phyloP scores from a whole-genome alignment of 1,140 invertebrate genomes.

The Rhyacophila brunnea region DNA sequence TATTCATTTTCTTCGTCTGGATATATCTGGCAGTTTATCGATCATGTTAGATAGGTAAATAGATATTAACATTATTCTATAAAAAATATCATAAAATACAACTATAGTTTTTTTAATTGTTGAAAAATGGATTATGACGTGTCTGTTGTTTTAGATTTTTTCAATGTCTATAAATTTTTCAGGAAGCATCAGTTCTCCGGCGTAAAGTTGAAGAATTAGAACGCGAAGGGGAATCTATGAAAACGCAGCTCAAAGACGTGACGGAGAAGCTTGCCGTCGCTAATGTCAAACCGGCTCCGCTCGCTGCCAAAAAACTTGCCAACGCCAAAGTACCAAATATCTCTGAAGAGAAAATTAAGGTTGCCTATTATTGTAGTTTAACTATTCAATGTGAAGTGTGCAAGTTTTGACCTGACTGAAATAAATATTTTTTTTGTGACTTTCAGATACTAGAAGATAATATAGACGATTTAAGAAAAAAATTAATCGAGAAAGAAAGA shows the following conservation, averaged over 20 bases:
- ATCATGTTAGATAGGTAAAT: too few relatives aligned
- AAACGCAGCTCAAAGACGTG: conserved; percentile 73
- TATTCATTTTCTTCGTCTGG: too few relatives aligned
- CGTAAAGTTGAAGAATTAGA: conserved; percentile 84
- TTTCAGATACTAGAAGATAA: conserved; percentile 64
- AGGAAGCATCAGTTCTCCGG: conserved; percentile 78
- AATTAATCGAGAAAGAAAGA: conserved; percentile 80
- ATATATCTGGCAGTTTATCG: too few relatives aligned
- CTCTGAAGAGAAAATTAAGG: conserved; percentile 69
- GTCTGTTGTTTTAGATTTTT: not conserved
- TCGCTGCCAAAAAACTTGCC: conserved; percentile 41
- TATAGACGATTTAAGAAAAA: conserved; percentile 69
- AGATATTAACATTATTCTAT: too few relatives aligned
- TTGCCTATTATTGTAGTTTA: too few relatives aligned
- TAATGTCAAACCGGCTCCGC: conserved; percentile 43
- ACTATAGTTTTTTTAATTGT: too few relatives aligned
- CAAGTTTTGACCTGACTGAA: too few relatives aligned
- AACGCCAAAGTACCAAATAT: conserved; percentile 48
- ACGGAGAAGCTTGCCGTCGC: conserved; percentile 63
- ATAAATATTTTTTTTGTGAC: too few relatives aligned
- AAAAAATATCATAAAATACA: too few relatives aligned
- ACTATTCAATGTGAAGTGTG: too few relatives aligned
- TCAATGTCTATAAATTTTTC: conserved; percentile 26
- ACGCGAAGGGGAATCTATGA: conserved; percentile 72
- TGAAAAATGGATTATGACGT: conserved; percentile 6